Percentiles rank a stretch among this genome's conserved stretches.
These are phyloP conservation scores for Hyalella azteca DNA, from an alignment of 2,888 invertebrate genomes.

Conservation along the genomic window DNA sequence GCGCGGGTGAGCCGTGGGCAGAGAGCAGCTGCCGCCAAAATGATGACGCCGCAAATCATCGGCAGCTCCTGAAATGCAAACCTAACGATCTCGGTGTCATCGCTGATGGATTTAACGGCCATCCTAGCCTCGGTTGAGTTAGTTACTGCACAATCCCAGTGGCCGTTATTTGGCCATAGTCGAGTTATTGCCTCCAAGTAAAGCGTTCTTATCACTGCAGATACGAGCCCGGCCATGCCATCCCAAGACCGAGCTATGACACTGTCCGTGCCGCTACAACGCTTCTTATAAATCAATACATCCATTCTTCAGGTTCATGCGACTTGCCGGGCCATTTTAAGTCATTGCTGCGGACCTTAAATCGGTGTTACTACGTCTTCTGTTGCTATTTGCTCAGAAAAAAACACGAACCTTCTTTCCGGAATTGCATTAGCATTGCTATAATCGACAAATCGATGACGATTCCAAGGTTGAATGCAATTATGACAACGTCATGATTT, in stretches of 20 bases:
- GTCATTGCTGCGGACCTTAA: neutral
- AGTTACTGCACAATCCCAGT: constrained; percentile 29
- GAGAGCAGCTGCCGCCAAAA: neutral
- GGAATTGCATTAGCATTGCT: no score
- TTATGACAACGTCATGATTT: no score
- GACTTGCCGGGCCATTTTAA: constrained; percentile 3
- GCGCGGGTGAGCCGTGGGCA: neutral
- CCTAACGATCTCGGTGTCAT: constrained; percentile 14
- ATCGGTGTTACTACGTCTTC: neutral
- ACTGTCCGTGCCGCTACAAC: neutral
- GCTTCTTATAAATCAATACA: constrained; percentile 1
- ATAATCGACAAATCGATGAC: no score
- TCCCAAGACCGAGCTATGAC: neutral
- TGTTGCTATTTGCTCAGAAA: no score
- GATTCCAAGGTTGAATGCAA: no score
- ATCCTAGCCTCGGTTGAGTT: constrained; percentile 31
- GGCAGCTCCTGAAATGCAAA: constrained; percentile 29
- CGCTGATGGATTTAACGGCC: constrained; percentile 37
- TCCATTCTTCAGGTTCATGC: neutral
- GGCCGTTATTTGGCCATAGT: constrained; percentile 8
- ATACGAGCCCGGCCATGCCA: neutral
- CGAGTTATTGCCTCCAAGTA: constrained; percentile 25
- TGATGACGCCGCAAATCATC: constrained; percentile 33
- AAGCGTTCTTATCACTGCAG: constrained; percentile 2
- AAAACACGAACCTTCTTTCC: no score